phyloP scores from a whole-genome alignment of 2,113 vertebrate genomes.

The Laticauda laticaudata region DNA sequence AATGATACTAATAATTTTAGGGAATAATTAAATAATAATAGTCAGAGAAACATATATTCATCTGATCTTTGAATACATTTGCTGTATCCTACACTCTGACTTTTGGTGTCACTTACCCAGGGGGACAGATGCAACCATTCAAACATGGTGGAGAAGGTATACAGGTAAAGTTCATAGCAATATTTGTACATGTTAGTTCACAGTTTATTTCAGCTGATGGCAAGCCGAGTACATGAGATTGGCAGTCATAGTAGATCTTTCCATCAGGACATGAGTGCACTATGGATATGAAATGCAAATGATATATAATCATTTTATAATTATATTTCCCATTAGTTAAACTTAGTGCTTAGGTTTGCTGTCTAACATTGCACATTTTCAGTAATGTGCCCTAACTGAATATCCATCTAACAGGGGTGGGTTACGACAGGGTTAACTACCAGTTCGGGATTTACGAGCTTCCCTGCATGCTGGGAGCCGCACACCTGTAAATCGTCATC shows the following conservation, averaged over 20 bases:
- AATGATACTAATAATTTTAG: background rate
- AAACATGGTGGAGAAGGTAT: slow-evolving; percentile 89
- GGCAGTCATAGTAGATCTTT: slow-evolving; percentile 93
- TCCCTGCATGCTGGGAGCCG: too few relatives aligned
- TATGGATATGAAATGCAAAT: slow-evolving; percentile 63
- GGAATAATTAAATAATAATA: background rate
- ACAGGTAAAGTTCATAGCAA: slow-evolving; percentile 98
- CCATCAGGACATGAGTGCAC: slow-evolving; percentile 83
- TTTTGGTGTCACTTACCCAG: slow-evolving; percentile 78
- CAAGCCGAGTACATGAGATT: slow-evolving; percentile 78
- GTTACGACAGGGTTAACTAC: too few relatives aligned
- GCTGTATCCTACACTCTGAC: background rate
- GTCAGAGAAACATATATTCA: background rate
- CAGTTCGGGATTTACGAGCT: too few relatives aligned
- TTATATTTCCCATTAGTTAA: background rate
- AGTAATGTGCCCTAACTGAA: background rate
- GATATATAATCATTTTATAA: slow-evolving; percentile 16
- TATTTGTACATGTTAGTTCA: slow-evolving; percentile 87
- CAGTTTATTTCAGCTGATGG: slow-evolving; percentile 85
- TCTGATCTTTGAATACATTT: background rate
- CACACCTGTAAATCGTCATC: too few relatives aligned
- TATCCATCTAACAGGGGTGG: background rate
- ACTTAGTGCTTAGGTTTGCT: background rate
- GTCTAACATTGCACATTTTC: background rate
- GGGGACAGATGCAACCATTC: slow-evolving; percentile 89